phyloP scores from a whole-genome alignment of 2,888 invertebrate species.

The Achlya flavicornis region DNA sequence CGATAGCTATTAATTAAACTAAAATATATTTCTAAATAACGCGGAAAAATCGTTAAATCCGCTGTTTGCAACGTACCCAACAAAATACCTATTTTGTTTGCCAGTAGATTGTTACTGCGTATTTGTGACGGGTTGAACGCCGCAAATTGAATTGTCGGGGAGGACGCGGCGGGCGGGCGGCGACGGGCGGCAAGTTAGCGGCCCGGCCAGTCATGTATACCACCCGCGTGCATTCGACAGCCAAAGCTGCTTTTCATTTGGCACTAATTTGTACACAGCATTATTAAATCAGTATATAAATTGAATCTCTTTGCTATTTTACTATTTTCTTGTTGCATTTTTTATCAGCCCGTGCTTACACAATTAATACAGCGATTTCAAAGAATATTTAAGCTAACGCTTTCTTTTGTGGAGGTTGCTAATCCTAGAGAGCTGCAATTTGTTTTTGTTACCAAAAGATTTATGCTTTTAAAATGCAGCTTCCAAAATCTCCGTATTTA shows the following conservation, averaged over 20 bases:
- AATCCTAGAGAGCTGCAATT: not conserved
- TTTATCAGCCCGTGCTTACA: not conserved
- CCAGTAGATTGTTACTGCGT: conserved; percentile 26
- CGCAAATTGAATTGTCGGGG: conserved; percentile 47
- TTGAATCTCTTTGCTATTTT: not conserved
- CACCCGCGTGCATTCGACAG: conserved; percentile 32
- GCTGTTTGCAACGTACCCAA: conserved; percentile 17
- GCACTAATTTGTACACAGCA: conserved; percentile 22
- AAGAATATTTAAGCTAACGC: not conserved
- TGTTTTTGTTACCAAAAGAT: not conserved
- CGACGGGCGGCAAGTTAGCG: conserved; percentile 5
- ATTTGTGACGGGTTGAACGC: conserved; percentile 34
- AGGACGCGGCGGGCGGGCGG: conserved; percentile 7
- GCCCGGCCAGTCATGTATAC: conserved; percentile 21
- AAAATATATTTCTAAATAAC: not conserved
- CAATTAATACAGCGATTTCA: not conserved
- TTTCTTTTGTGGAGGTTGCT: not conserved
- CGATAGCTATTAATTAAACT: too few relatives aligned
- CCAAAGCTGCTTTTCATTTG: conserved; percentile 25
- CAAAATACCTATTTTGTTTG: conserved; percentile 13
- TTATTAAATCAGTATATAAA: conserved; percentile 5
- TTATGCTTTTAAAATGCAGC: not conserved
- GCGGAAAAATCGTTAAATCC: conserved; percentile 19
- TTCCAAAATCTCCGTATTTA: not conserved
- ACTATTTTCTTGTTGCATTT: not conserved